These are phyloP conservation scores for Melitaea cinxia DNA, from an alignment of 1,140 invertebrate species.

Conservation along the genomic window DNA sequence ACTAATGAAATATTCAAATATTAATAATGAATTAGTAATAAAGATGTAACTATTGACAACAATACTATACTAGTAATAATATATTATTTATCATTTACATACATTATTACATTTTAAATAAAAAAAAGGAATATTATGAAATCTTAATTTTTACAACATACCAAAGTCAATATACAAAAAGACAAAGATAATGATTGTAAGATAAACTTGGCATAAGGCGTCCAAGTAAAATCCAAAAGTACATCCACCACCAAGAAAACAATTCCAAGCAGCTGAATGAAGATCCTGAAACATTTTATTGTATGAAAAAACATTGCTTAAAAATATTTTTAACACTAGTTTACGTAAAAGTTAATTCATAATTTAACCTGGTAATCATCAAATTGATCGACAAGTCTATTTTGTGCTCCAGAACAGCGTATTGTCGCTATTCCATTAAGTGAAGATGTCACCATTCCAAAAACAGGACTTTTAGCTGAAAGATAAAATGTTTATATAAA, in stretches of 20 bases:
- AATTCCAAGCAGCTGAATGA: slow-evolving; percentile 71
- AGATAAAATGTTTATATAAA: too few relatives aligned
- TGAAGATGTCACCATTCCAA: slow-evolving; percentile 89
- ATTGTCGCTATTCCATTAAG: slow-evolving; percentile 90
- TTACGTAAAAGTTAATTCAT: not conserved
- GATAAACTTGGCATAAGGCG: slow-evolving; percentile 65
- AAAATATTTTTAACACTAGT: not conserved
- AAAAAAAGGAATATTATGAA: too few relatives aligned
- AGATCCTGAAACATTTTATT: slow-evolving; percentile 58
- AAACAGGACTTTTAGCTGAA: slow-evolving; percentile 88
- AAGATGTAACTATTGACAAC: too few relatives aligned
- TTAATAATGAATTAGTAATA: too few relatives aligned
- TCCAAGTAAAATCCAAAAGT: slow-evolving; percentile 75
- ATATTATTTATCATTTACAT: too few relatives aligned
- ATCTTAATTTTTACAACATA: too few relatives aligned
- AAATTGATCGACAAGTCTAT: slow-evolving; percentile 85
- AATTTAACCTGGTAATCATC: slow-evolving; percentile 83
- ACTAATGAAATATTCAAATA: too few relatives aligned
- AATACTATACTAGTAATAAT: too few relatives aligned
- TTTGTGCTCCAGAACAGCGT: slow-evolving; percentile 84
- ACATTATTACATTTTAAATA: too few relatives aligned
- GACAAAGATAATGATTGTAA: slow-evolving; percentile 68
- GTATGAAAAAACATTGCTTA: not conserved
- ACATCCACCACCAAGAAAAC: slow-evolving; percentile 60
- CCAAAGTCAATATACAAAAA: slow-evolving; percentile 74